These are phyloP conservation scores for Thymelicus sylvestris DNA, from an alignment of 2,888 invertebrate genomes.

Conservation along the genomic window DNA sequence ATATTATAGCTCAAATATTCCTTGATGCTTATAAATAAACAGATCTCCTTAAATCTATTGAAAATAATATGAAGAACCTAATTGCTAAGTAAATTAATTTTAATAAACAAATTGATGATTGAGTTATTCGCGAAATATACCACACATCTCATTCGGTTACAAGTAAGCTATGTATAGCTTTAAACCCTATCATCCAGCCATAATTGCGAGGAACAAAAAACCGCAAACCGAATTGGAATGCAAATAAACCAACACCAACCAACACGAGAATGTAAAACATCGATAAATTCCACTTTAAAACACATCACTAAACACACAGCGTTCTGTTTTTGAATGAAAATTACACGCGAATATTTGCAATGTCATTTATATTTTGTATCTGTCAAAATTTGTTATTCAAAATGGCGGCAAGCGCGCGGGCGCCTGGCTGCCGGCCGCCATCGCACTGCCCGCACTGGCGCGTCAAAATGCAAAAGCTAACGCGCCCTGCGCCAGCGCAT, in stretches of 20 bases:
- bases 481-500: constrained; percentile 63
- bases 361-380: constrained; percentile 22
- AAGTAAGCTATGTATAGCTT: constrained; percentile 15
- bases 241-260: constrained; percentile 31
- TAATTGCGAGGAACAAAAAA: constrained; percentile 32
- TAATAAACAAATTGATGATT: neutral
- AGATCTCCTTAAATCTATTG: too few relatives aligned
- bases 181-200: constrained; percentile 27
- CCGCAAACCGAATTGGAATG: constrained; percentile 34
- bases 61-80: too few relatives aligned
- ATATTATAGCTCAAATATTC: too few relatives aligned
- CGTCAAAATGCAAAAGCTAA: constrained; percentile 54
- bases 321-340: neutral
- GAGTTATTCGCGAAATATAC: constrained; percentile 5
- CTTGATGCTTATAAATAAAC: too few relatives aligned
- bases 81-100: neutral
- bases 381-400: constrained; percentile 28
- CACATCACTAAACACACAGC: constrained; percentile 16
- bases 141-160: constrained; percentile 13
- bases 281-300: constrained; percentile 10
- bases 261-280: constrained; percentile 14
- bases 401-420: constrained; percentile 60
- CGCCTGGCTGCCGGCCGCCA: constrained; percentile 70
- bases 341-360: constrained; percentile 6
- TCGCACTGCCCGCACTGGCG: constrained; percentile 65